These are phyloP conservation scores for Salpingus planirostris DNA, from an alignment of 2,888 invertebrate genomes.

Conservation along the genomic window DNA sequence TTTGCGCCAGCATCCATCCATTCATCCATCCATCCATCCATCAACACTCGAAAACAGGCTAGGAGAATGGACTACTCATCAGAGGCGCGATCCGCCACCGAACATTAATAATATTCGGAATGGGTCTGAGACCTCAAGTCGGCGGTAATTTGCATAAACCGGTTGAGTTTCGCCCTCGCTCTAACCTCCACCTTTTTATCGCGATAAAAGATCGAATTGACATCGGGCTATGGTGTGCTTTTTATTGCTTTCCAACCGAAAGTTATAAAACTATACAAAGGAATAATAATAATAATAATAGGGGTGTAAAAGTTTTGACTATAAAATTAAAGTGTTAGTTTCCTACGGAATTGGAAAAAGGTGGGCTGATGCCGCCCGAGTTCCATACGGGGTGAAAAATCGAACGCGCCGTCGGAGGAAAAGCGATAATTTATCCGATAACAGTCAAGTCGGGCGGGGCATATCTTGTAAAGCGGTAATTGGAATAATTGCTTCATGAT, in stretches of 20 bases:
- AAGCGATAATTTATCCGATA: constrained; percentile 23
- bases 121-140: neutral
- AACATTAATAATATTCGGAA: constrained; percentile 9
- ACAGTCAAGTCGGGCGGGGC: constrained; percentile 19
- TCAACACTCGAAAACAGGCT: constrained; percentile 7
- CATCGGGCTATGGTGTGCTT: constrained; percentile 7
- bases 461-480: constrained; percentile 27
- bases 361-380: no score
- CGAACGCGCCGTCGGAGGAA: constrained; percentile 6
- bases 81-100: constrained; percentile 2
- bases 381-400: constrained; percentile 10
- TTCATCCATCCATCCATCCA: no score
- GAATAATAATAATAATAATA: constrained; percentile 12
- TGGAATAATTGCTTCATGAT: constrained; percentile 29
- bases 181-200: constrained; percentile 7
- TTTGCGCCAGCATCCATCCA: no score
- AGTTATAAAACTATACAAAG: constrained; percentile 15
- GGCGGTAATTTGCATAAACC: no score
- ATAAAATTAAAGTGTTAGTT: constrained; percentile 16
- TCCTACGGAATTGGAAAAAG: constrained; percentile 10
- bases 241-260: constrained; percentile 8
- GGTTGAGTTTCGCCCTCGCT: no score
- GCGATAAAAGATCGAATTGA: constrained; percentile 15
- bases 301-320: constrained; percentile 12
- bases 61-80: constrained; percentile 10